Evolutionary conservation across 2,888 invertebrate genomes (phyloP), one percentile per base, ranked within the genome.

Genomic region (Leistus spinibarbis): DNA sequence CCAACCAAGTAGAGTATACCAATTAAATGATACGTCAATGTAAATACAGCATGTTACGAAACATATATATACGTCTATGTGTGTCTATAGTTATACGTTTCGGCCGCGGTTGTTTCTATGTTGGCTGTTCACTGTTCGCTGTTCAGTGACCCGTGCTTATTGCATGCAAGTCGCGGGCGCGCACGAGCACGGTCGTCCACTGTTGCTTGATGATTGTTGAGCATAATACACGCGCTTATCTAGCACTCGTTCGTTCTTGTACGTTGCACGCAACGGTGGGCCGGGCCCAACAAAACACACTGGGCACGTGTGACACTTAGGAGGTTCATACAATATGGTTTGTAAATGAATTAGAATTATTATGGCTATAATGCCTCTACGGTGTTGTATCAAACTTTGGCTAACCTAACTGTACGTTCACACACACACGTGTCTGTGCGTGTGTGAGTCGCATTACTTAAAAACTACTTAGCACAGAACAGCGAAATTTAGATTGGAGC

Each of bases 101-200:
- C 13, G 40, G 40, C 40, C 40, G 40, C 13, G 40, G 40, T 13
- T 40, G 40, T 7, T 40, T 40, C 40, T 40, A 13, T 7, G 40
- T 13, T 40, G 40, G 5, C 40, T 40, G 22, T 54, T 13, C 5
- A 54, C 5, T 5, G 54, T 54, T 16, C 54, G 17, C n/a, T 54
- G 54, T 60, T 60, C 60, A 60, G 19, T 60, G 60, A 60, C 60
- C 60, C 60, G 60, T 60, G 56, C 10, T 40, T 40, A 40, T 40
- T 40, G 40, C 40, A 40, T 40, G 40, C 40, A 40, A 40, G 40
- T 16, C 56, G 56, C 56, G 56, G 10, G 56, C 56, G 56, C 19
- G 60, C 56, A 16, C 17, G 56, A 7, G 56, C 19, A 20, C 60
- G 60, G 19, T 2, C 19, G 22, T 19, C 60, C 60, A 40, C 40